A percentile compares a stretch with the other conserved stretches of the same genome.
Conservation (phyloP, 2,888 invertebrate genomes). For the Pseudococcus jackbeardsleyi region DNA sequence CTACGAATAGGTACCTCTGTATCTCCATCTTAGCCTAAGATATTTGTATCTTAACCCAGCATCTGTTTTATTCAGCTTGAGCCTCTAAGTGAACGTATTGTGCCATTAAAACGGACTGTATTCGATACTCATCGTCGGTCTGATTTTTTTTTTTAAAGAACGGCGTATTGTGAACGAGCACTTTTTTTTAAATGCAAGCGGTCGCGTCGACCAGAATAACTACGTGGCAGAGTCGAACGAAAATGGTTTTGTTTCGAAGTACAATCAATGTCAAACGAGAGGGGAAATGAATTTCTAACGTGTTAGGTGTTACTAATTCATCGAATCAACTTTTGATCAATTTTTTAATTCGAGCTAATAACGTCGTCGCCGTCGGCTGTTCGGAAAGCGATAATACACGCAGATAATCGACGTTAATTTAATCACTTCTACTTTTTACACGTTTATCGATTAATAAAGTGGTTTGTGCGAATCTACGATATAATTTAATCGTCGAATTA, state of each 20-base stretch:
- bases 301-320: not conserved
- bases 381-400: not conserved
- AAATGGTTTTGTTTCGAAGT: not conserved
- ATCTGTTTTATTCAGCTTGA: slow-evolving; percentile 45
- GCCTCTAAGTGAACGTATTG: slow-evolving; percentile 14
- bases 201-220: not conserved
- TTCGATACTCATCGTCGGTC: slow-evolving; percentile 46
- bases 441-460: not conserved
- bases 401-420: not conserved
- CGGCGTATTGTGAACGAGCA: slow-evolving; percentile 5
- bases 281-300: slow-evolving; percentile 16
- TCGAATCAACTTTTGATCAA: not conserved
- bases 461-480: not conserved
- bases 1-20: not conserved
- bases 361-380: too few relatives aligned
- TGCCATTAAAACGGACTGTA: slow-evolving; percentile 17
- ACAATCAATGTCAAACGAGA: not conserved
- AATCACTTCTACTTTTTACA: not conserved
- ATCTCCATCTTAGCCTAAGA: not conserved
- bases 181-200: not conserved
- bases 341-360: not conserved
- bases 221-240: not conserved
- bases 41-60: slow-evolving; percentile 30
- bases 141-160: slow-evolving; percentile 26
- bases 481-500: not conserved